phyloP scores from a whole-genome alignment of 2,888 invertebrate species.

The Chesias legatella region DNA sequence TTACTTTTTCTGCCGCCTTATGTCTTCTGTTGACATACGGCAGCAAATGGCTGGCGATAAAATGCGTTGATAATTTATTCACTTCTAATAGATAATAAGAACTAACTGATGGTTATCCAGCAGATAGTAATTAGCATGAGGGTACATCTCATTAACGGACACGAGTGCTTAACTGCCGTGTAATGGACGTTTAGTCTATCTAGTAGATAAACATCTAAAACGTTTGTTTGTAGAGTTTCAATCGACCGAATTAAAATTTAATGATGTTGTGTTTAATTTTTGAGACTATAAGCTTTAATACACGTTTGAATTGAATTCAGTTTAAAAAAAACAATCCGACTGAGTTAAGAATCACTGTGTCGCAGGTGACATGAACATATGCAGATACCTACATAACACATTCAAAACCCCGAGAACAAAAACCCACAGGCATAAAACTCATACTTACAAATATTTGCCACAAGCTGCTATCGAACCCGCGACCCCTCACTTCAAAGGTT shows the following conservation, averaged over 20 bases:
- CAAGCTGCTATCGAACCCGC: too few species aligned
- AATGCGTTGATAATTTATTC: conserved; percentile 7
- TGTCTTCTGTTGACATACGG: conserved; percentile 22
- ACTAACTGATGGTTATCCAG: conserved; percentile 35
- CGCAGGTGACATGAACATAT: too few species aligned
- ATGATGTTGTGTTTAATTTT: too few species aligned
- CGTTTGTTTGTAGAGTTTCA: conserved; percentile 21
- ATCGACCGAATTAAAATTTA: background rate
- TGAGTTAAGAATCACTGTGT: too few species aligned
- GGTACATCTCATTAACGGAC: conserved; percentile 69
- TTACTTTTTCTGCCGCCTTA: conserved; percentile 2
- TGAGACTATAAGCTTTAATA: too few species aligned
- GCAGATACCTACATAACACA: too few species aligned
- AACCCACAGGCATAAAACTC: too few species aligned
- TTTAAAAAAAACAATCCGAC: too few species aligned
- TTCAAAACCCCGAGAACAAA: too few species aligned
- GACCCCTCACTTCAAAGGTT: too few species aligned
- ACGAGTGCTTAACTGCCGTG: conserved; percentile 61
- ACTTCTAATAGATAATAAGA: conserved; percentile 19
- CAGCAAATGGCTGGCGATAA: conserved; percentile 17
- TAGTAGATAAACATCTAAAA: conserved; percentile 40
- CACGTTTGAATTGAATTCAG: too few species aligned
- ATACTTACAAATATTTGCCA: too few species aligned
- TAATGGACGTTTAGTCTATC: conserved; percentile 62
- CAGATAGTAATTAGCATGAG: conserved; percentile 46